phyloP scores from a whole-genome alignment of 2,113 vertebrate species.

The Anhinga anhinga region DNA sequence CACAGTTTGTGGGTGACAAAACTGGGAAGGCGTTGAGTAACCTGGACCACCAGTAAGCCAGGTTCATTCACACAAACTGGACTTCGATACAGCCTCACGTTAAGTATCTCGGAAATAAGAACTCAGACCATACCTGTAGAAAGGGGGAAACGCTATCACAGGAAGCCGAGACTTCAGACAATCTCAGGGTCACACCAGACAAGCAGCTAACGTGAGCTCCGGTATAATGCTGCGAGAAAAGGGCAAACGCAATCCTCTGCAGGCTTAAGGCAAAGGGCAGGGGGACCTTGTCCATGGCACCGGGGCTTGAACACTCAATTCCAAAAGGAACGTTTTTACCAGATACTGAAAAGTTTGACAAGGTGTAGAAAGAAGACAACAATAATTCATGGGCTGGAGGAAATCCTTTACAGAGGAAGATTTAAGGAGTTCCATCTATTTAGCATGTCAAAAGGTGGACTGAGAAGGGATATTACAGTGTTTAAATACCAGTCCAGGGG shows the following conservation, averaged over 20 bases:
- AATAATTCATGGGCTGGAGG: neutral
- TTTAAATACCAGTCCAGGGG: neutral
- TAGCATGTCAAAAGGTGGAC: neutral
- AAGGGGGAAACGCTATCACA: neutral
- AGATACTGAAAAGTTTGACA: neutral
- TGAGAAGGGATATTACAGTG: neutral
- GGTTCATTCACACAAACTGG: neutral
- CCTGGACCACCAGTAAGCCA: neutral
- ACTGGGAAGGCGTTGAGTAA: neutral
- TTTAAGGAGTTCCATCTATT: neutral
- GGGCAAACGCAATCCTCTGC: neutral
- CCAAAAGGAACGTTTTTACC: neutral
- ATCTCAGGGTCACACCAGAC: neutral
- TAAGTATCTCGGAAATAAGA: neutral
- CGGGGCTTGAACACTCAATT: neutral
- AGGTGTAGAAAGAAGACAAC: neutral
- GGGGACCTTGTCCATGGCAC: neutral
- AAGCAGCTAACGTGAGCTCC: neutral
- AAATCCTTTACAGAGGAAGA: neutral
- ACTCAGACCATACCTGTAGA: neutral
- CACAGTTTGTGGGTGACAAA: neutral
- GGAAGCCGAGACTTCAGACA: neutral
- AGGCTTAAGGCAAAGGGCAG: slow-evolving; percentile 24
- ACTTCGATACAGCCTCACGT: neutral
- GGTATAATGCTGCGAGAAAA: neutral